Conservation (phyloP, 2,797 vertebrate species). For the Eidolon dupreanum region DNA sequence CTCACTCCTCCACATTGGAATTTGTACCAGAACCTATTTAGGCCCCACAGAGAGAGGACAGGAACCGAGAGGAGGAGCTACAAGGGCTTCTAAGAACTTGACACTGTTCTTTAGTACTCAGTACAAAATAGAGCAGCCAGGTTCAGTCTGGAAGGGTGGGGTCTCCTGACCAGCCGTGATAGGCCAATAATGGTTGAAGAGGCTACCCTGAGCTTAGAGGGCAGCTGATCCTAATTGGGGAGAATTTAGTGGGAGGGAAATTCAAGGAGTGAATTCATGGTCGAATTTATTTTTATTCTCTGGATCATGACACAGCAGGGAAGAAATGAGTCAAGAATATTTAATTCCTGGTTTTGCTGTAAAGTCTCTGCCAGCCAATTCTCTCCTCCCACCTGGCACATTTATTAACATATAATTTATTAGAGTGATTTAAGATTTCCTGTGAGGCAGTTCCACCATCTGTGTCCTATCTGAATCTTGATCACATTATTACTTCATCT, state of each 20-base stretch:
- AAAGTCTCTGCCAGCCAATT: neutral
- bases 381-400: constrained; percentile 37
- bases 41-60: neutral
- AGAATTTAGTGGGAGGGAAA: neutral
- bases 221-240: neutral
- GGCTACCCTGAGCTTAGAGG: neutral
- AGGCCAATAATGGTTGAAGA: neutral
- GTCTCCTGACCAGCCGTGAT: neutral
- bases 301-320: constrained; percentile 28
- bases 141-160: neutral
- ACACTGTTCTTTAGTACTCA: neutral
- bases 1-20: neutral
- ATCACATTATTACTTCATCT: neutral
- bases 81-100: neutral
- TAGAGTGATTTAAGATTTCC: neutral
- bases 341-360: constrained; percentile 40
- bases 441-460: neutral
- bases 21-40: neutral
- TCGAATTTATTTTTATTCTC: constrained; percentile 64
- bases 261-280: constrained; percentile 48
- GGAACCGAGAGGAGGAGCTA: neutral
- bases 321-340: neutral
- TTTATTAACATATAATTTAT: neutral
- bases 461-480: neutral
- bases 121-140: neutral